Evolutionary conservation across 2,888 invertebrate genomes (phyloP).

Genomic region (Odontomyia ornata): DNA sequence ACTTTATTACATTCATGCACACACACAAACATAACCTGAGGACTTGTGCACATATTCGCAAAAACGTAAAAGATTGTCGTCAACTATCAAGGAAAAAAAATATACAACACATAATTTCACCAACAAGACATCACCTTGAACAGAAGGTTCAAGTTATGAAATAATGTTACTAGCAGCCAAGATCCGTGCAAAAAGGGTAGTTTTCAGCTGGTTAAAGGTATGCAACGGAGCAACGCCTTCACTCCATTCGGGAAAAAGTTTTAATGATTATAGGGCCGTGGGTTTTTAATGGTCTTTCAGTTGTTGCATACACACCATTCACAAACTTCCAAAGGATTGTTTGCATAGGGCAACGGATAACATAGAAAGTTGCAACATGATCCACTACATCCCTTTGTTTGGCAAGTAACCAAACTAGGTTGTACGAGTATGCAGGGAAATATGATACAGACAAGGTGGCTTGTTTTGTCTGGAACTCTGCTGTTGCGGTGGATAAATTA

Average conservation of each 20-base stretch:
- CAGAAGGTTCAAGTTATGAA: conserved; percentile 29
- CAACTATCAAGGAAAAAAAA: too few relatives aligned
- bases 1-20: conserved; percentile 41
- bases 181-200: background rate
- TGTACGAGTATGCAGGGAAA: background rate
- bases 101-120: background rate
- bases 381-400: conserved; percentile 20
- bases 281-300: conserved; percentile 47
- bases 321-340: conserved; percentile 24
- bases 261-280: conserved; percentile 48
- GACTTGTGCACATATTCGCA: background rate
- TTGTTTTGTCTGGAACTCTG: background rate
- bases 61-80: background rate
- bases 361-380: conserved; percentile 3
- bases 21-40: background rate
- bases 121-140: conserved; percentile 38
- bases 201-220: background rate
- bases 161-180: background rate
- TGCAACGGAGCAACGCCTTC: conserved; percentile 26
- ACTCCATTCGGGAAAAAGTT: conserved; percentile 42
- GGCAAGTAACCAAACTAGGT: conserved; percentile 17
- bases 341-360: background rate
- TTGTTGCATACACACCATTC: conserved; percentile 35
- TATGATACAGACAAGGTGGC: conserved; percentile 18
- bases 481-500: background rate